A percentile compares a stretch with the other conserved stretches of the same genome.
Evolutionary conservation across 2,113 vertebrate genomes (phyloP).

Genomic region (Alethe castanea): DNA sequence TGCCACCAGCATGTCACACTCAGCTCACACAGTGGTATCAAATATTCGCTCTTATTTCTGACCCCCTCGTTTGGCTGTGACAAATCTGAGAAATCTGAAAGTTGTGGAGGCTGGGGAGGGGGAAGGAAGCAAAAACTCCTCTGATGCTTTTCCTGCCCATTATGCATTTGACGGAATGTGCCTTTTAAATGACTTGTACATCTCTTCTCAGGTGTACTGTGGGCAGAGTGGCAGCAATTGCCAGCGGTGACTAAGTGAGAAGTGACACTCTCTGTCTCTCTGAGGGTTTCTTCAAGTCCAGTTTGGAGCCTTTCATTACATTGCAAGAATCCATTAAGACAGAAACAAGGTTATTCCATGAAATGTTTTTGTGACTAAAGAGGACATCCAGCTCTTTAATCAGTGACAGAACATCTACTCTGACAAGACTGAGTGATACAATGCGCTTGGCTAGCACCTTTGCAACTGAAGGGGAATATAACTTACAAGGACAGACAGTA

Average conservation of each 20-base stretch:
- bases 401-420: slow-evolving; percentile 74
- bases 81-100: slow-evolving; percentile 31
- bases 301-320: slow-evolving; percentile 73
- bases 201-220: slow-evolving; percentile 54
- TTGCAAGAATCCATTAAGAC: slow-evolving; percentile 76
- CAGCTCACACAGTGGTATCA: not conserved
- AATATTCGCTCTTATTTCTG: slow-evolving; percentile 21
- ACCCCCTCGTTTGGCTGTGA: not conserved
- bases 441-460: slow-evolving; percentile 51
- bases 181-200: slow-evolving; percentile 63
- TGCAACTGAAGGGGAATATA: slow-evolving; percentile 56
- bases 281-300: slow-evolving; percentile 70
- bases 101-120: not conserved
- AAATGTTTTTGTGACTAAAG: slow-evolving; percentile 75
- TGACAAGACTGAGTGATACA: slow-evolving; percentile 74
- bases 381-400: slow-evolving; percentile 74
- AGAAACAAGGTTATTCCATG: slow-evolving; percentile 74
- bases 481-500: slow-evolving; percentile 66
- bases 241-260: slow-evolving; percentile 71
- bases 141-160: not conserved
- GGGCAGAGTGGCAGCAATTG: slow-evolving; percentile 55
- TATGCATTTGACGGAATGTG: slow-evolving; percentile 51
- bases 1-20: not conserved
- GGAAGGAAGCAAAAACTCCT: not conserved
- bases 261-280: slow-evolving; percentile 70